Evolutionary conservation across 2,797 vertebrate genomes (phyloP).

Genomic region (Cetoscarus ocellatus): DNA sequence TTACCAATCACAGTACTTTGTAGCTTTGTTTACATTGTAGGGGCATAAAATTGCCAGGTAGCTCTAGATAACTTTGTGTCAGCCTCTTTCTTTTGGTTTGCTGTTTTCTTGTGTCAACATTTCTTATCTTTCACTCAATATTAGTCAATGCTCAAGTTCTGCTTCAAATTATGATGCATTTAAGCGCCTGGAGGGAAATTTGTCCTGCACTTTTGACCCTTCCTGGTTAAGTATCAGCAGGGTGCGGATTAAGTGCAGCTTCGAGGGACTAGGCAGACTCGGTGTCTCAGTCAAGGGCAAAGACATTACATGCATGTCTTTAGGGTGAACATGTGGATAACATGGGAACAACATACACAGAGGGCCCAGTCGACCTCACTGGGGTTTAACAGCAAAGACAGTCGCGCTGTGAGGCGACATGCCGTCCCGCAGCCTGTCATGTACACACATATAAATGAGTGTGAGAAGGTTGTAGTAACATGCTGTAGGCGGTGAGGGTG

Average conservation of each 20-base stretch:
- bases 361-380: not conserved
- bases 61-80: too few species aligned
- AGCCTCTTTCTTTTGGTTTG: constrained; percentile 4
- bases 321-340: constrained; percentile 22
- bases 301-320: constrained; percentile 28
- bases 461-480: constrained; percentile 38
- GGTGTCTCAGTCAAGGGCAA: constrained; percentile 44
- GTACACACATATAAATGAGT: constrained; percentile 21
- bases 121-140: not conserved
- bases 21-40: too few species aligned
- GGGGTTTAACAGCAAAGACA: constrained; percentile 7
- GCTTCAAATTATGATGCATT: constrained; percentile 8
- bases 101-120: constrained; percentile 11
- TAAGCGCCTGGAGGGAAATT: constrained; percentile 22
- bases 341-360: not conserved
- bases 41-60: too few species aligned
- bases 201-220: constrained; percentile 44
- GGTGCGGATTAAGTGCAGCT: constrained; percentile 12
- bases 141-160: constrained; percentile 26
- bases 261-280: constrained; percentile 18
- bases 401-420: constrained; percentile 9
- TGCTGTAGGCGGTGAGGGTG: constrained; percentile 49
- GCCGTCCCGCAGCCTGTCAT: constrained; percentile 4
- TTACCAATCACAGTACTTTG: too few species aligned
- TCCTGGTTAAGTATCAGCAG: constrained; percentile 19